Conservation (phyloP, 2,797 vertebrate genomes). For the Muscicapa striata region DNA sequence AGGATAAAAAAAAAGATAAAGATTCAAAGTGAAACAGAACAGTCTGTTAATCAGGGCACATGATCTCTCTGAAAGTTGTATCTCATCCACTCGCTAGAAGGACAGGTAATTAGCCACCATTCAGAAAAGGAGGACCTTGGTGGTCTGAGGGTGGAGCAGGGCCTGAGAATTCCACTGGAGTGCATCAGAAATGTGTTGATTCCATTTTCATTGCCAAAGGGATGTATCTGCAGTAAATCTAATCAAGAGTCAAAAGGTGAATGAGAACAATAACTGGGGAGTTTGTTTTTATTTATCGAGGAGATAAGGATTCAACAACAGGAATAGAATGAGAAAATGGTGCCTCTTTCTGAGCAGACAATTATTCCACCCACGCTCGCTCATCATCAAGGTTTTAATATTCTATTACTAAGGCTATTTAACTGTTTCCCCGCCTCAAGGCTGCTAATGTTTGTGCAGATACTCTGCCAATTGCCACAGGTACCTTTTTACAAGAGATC, state of each 20-base stretch:
- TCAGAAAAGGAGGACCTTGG: background rate
- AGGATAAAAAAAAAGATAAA: background rate
- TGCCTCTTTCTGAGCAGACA: background rate
- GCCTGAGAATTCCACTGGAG: background rate
- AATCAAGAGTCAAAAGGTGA: slow-evolving; percentile 63
- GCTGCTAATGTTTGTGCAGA: background rate
- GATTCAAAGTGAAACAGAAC: background rate
- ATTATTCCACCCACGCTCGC: slow-evolving; percentile 5
- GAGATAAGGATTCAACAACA: slow-evolving; percentile 52
- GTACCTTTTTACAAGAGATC: slow-evolving; percentile 1
- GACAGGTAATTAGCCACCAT: background rate
- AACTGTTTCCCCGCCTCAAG: slow-evolving; percentile 43
- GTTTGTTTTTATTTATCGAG: slow-evolving; percentile 55
- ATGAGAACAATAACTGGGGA: slow-evolving; percentile 34
- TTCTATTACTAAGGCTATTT: slow-evolving; percentile 24
- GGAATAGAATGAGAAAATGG: slow-evolving; percentile 24
- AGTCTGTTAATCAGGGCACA: background rate
- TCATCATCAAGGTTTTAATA: slow-evolving; percentile 33
- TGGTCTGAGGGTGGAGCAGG: background rate
- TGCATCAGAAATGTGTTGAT: slow-evolving; percentile 4
- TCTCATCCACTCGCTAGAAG: background rate
- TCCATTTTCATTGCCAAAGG: slow-evolving; percentile 46
- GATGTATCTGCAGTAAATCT: slow-evolving; percentile 48
- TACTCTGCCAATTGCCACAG: slow-evolving; percentile 49
- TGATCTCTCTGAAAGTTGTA: background rate